Conservation (phyloP, 2,113 vertebrate genomes). For the Malurus alboscapulatus region DNA sequence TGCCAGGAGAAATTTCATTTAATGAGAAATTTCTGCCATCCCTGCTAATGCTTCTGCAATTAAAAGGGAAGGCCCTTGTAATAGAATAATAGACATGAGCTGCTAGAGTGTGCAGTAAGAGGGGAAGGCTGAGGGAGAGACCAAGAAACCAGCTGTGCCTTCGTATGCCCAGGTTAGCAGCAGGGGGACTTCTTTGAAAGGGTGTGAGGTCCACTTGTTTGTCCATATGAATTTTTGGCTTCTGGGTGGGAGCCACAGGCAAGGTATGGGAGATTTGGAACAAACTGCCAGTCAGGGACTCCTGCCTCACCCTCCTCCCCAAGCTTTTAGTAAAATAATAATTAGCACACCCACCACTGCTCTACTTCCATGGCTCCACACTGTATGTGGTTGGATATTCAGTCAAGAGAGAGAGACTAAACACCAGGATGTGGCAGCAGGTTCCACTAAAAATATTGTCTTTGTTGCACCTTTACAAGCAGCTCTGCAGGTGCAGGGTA, state of each 20-base stretch:
- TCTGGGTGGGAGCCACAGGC: not conserved
- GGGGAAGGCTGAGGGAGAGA: not conserved
- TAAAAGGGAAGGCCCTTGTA: not conserved
- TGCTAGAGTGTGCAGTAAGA: not conserved
- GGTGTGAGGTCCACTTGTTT: not conserved
- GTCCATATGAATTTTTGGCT: not conserved
- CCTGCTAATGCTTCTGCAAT: not conserved
- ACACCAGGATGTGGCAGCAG: not conserved
- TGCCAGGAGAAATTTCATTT: not conserved
- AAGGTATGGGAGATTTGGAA: not conserved
- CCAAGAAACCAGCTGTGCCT: not conserved
- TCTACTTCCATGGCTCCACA: rapidly evolving
- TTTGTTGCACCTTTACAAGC: not conserved
- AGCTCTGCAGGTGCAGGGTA: not conserved
- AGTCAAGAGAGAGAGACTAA: not conserved
- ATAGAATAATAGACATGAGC: not conserved
- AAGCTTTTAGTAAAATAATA: not conserved
- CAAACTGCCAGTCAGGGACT: not conserved
- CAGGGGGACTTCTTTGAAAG: not conserved
- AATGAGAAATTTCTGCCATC: not conserved
- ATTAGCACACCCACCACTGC: not conserved
- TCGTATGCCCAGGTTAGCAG: not conserved
- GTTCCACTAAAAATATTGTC: not conserved
- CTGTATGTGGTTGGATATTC: not conserved
- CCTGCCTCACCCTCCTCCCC: not conserved